A percentile compares a stretch with the other conserved stretches of the same genome.
Conservation (phyloP, 2,797 vertebrate genomes). For the Bradypodion pumilum region DNA sequence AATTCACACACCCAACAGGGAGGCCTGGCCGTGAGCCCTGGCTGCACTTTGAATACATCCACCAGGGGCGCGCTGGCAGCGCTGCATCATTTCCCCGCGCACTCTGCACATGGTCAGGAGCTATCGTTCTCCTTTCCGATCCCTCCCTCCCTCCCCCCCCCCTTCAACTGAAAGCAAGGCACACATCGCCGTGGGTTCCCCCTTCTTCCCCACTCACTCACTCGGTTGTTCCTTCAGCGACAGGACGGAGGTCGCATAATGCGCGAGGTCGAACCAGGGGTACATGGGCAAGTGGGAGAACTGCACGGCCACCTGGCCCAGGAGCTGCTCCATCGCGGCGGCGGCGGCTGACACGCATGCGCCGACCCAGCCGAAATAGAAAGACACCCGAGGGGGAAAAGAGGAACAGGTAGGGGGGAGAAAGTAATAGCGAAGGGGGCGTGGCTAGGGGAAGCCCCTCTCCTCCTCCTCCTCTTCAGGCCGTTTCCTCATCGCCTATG, state of each 20-base stretch:
- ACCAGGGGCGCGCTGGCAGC: too few relatives aligned
- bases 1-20: too few relatives aligned
- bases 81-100: too few relatives aligned
- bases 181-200: too few relatives aligned
- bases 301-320: slow-evolving; percentile 75
- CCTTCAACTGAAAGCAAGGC: too few relatives aligned
- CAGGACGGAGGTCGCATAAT: slow-evolving; percentile 91
- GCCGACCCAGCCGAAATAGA: background rate
- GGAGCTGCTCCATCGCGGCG: slow-evolving; percentile 26
- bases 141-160: too few relatives aligned
- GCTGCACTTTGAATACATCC: background rate
- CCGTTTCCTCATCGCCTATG: background rate
- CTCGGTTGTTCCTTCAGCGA: slow-evolving; percentile 88
- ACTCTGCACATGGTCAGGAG: slow-evolving; percentile 9
- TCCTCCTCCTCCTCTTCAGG: background rate
- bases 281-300: slow-evolving; percentile 89
- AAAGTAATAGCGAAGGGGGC: background rate
- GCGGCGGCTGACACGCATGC: background rate
- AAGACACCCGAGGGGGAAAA: too few relatives aligned
- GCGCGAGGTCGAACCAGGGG: slow-evolving; percentile 92
- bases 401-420: background rate
- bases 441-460: background rate
- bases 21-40: background rate
- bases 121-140: background rate
- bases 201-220: slow-evolving; percentile 69